Conservation (phyloP, 1,140 invertebrate species). For the Camponotus floridanus region DNA sequence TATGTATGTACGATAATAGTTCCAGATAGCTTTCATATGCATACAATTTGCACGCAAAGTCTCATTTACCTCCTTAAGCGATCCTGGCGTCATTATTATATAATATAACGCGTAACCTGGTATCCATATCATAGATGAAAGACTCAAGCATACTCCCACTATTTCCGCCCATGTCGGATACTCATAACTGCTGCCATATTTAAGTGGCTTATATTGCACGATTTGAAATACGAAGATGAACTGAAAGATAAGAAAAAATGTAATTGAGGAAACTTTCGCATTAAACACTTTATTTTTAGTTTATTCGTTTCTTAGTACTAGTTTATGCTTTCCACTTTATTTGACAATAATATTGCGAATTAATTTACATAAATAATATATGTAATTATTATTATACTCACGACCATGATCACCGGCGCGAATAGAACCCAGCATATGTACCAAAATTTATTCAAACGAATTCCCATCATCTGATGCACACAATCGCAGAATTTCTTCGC, state of each 20-base stretch:
- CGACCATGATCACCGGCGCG: slow-evolving; percentile 88
- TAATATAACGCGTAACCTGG: slow-evolving; percentile 90
- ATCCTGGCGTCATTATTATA: slow-evolving; percentile 84
- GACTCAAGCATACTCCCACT: slow-evolving; percentile 90
- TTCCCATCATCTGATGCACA: slow-evolving; percentile 90
- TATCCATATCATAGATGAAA: slow-evolving; percentile 92
- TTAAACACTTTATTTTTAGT: background rate
- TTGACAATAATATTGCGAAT: background rate
- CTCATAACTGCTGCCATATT: slow-evolving; percentile 89
- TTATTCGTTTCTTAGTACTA: background rate
- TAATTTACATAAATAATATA: background rate
- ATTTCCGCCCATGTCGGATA: slow-evolving; percentile 92
- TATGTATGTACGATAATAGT: background rate
- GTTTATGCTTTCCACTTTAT: background rate
- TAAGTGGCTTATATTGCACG: slow-evolving; percentile 89
- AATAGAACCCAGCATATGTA: slow-evolving; percentile 89
- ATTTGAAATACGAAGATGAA: slow-evolving; percentile 91
- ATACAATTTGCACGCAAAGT: slow-evolving; percentile 37
- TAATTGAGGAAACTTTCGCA: background rate
- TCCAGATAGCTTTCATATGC: background rate
- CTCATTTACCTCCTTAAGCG: slow-evolving; percentile 85
- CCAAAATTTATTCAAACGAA: slow-evolving; percentile 87
- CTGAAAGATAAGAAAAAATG: slow-evolving; percentile 82
- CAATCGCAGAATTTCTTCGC: slow-evolving; percentile 88
- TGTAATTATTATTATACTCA: slow-evolving; percentile 80